Base-by-base conservation (phyloP, 2,888 invertebrate genomes). In the Oeneis ivallda region DNA sequence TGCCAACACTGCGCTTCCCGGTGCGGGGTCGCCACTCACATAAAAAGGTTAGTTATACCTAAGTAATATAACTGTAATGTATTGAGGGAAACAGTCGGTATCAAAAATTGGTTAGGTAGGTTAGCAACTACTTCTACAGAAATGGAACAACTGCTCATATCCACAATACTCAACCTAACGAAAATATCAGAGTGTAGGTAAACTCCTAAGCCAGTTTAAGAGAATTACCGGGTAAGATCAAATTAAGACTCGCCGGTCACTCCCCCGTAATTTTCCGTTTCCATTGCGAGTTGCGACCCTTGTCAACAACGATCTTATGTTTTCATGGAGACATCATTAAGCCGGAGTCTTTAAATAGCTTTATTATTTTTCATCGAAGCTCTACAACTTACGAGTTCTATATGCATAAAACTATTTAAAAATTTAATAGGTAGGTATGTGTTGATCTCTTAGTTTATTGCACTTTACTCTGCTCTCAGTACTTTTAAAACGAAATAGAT, bases 251-350 rank as follows among this genome's bases (percentile, higher is more conserved):
- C 73, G 71, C 64, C 73, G 82, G 81, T 81, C 81, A 83, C 83
- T 83, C 84, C 84, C 78, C 75, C 76, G 82, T 82, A 85, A 86
- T 87, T 85, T 83, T 83, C 81, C 80, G 79, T 80, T 82, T 80
- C 78, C 79, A 73, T 73, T 72, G 70, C 76, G 79, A 86, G 73
- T 73, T 72, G 70, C 76, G 79, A 86, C 86, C 87, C 87, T 85
- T 85, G 84, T 89, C 85, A 86, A 82, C 83, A 81, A 74, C 73
- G 72, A 66, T 72, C 72, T 65, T 71, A 70, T 70, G 68, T 71
- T 71, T 72, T 70, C 71, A 73, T 69, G 66, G 68, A 78, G 78
- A 75, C 81, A 81, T 85, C 82, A 84, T 85, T 87, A 84, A 79
- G 79, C 80, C 82, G 82, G 79, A 81, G 79, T 45, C 78, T 72